These are phyloP conservation scores for Drosophila anomalipes DNA, from an alignment of 2,888 invertebrate genomes.

Conservation along the genomic window DNA sequence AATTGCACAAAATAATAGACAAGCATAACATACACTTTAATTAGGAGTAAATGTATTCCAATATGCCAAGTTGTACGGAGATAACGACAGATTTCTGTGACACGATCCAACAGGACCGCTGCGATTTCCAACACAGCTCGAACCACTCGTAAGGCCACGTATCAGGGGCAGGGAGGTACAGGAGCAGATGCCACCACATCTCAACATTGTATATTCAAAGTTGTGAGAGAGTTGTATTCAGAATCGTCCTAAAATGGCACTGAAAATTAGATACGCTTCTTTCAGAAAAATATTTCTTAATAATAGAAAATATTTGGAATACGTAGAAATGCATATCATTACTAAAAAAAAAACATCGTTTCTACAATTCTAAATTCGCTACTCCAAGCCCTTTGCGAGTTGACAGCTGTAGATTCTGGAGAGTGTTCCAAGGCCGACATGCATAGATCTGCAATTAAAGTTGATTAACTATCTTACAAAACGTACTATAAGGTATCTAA, in stretches of 20 bases:
- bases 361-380: too few relatives aligned
- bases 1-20: not conserved
- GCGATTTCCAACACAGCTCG: not conserved
- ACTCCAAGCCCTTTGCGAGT: not conserved
- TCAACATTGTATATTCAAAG: not conserved
- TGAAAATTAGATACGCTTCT: too few relatives aligned
- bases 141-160: not conserved
- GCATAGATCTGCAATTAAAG: not conserved
- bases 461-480: not conserved
- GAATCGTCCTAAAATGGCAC: too few relatives aligned
- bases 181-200: not conserved
- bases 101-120: not conserved
- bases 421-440: not conserved
- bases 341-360: too few relatives aligned
- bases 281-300: not conserved
- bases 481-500: not conserved
- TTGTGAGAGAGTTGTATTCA: not conserved
- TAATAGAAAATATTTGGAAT: not conserved
- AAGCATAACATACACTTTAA: not conserved
- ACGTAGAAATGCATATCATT: too few relatives aligned
- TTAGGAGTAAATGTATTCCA: not conserved
- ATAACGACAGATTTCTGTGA: not conserved
- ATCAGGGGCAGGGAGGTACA: not conserved
- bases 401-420: not conserved
- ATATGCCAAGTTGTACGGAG: not conserved